Percentiles rank a stretch among this genome's conserved stretches.
Evolutionary conservation across 2,888 invertebrate species (phyloP).

Genomic region (Cataglyphis altisquamis): DNA sequence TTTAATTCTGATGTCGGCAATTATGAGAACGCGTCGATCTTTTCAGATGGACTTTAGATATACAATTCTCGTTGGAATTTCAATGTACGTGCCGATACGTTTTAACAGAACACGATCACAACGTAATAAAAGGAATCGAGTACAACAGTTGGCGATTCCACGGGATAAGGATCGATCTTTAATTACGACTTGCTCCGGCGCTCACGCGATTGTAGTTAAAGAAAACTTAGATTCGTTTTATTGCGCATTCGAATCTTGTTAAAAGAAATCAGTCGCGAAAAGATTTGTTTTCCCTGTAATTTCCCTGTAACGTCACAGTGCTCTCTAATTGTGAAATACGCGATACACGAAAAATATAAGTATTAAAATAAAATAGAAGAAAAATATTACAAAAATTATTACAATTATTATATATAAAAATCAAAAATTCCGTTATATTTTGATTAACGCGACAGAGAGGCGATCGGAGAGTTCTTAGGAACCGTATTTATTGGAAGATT

Average conservation of each 20-base stretch:
- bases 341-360: background rate
- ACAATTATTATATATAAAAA: background rate
- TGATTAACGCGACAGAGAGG: background rate
- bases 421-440: background rate
- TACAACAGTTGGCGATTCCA: background rate
- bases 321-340: background rate
- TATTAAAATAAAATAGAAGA: background rate
- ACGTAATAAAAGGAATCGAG: background rate
- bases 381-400: background rate
- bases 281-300: background rate
- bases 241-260: background rate
- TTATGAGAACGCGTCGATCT: background rate
- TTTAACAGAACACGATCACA: background rate
- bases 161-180: background rate
- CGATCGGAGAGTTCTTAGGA: background rate
- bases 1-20: background rate
- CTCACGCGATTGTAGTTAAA: background rate
- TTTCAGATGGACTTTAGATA: background rate
- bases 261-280: background rate
- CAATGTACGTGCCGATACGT: background rate
- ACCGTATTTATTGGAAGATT: constrained; percentile 8
- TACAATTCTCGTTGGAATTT: background rate
- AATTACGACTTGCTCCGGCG: background rate
- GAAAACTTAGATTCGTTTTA: background rate
- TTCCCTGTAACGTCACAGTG: too few species aligned